phyloP scores from a whole-genome alignment of 1,140 invertebrate species.

The Danaus melanippus region DNA sequence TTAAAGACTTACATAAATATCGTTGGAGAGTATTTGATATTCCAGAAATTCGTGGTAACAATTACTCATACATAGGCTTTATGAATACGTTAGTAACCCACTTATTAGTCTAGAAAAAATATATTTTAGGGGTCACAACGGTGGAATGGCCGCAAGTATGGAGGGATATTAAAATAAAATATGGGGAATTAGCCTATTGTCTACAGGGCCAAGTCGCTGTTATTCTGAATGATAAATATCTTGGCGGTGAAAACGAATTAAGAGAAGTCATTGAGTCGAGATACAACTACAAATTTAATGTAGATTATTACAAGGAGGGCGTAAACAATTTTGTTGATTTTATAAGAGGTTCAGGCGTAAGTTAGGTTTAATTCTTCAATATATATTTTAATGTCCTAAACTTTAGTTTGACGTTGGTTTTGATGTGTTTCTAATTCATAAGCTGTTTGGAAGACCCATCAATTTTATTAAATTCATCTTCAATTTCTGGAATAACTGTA shows the following conservation, averaged over 20 bases:
- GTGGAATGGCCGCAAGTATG: conserved; percentile 50
- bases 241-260: conserved; percentile 64
- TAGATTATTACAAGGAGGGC: conserved; percentile 58
- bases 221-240: conserved; percentile 52
- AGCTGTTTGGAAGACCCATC: too few relatives aligned
- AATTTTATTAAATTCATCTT: too few relatives aligned
- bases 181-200: conserved; percentile 42
- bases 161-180: conserved; percentile 45
- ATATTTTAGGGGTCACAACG: conserved; percentile 36
- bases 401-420: too few relatives aligned
- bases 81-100: too few relatives aligned
- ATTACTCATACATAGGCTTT: neutral
- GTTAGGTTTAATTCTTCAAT: conserved; percentile 13
- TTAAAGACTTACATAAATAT: conserved; percentile 51
- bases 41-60: conserved; percentile 47
- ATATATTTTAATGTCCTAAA: neutral
- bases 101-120: neutral
- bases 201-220: conserved; percentile 50
- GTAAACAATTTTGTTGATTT: conserved; percentile 44
- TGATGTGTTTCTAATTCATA: too few relatives aligned
- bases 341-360: conserved; percentile 41
- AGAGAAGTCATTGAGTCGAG: conserved; percentile 50
- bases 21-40: conserved; percentile 38
- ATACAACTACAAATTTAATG: conserved; percentile 45
- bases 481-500: too few relatives aligned